Percentiles rank a stretch among this genome's conserved stretches.
phyloP scores from a whole-genome alignment of 2,888 invertebrate genomes.

The Boloria euphrosyne region DNA sequence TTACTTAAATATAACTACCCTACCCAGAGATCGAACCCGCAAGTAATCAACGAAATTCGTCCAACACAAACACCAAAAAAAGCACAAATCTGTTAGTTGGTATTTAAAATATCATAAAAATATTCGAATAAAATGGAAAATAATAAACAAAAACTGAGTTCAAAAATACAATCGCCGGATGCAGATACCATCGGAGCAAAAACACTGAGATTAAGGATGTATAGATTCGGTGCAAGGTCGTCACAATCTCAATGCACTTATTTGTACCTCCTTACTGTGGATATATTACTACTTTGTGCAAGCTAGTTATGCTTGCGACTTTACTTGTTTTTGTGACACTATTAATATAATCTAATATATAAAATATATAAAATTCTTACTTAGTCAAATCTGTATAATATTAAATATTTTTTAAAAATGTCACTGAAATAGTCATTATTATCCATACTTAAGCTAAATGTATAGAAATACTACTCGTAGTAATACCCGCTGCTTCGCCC shows the following conservation, averaged over 20 bases:
- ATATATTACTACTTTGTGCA: neutral
- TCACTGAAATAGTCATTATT: no score
- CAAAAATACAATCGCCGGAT: slow-evolving; percentile 36
- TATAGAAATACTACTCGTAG: no score
- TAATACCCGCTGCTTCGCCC: no score
- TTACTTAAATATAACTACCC: no score
- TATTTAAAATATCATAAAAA: slow-evolving; percentile 1
- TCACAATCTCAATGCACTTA: slow-evolving; percentile 22
- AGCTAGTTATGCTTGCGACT: neutral
- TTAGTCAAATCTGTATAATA: no score
- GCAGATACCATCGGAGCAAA: slow-evolving; percentile 42
- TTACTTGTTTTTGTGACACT: neutral
- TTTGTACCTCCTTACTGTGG: slow-evolving; percentile 6
- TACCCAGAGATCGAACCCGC: no score
- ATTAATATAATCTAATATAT: no score
- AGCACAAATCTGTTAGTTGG: neutral
- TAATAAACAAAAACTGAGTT: slow-evolving; percentile 26
- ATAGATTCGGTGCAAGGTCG: slow-evolving; percentile 52
- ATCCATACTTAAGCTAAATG: no score
- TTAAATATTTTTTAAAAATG: no score
- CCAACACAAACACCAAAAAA: neutral
- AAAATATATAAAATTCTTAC: no score
- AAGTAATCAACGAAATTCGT: neutral
- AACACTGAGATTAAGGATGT: slow-evolving; percentile 37
- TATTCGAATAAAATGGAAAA: slow-evolving; percentile 18